Conservation (phyloP, 1,140 invertebrate genomes). For the Macrobrachium rosenbergii region DNA sequence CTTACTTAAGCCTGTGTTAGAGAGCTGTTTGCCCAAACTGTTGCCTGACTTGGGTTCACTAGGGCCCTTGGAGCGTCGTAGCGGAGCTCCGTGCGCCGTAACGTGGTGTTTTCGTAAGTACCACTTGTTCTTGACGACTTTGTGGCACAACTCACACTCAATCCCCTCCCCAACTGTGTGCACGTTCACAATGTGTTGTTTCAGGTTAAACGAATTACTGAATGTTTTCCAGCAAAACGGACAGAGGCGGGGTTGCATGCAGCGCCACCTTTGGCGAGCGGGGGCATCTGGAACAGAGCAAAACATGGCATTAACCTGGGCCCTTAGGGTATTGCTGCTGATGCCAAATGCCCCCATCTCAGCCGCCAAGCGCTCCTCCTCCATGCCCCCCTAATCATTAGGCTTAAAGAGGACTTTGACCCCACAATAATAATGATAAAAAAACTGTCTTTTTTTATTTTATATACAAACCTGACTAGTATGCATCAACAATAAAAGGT, state of each 20-base stretch:
- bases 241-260: slow-evolving; percentile 68
- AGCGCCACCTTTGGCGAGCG: slow-evolving; percentile 68
- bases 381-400: no score
- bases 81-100: slow-evolving; percentile 67
- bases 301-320: slow-evolving; percentile 65
- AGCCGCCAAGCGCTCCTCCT: slow-evolving; percentile 36
- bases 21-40: slow-evolving; percentile 38
- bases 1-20: slow-evolving; percentile 42
- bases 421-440: no score
- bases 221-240: slow-evolving; percentile 69
- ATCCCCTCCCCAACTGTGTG: slow-evolving; percentile 76
- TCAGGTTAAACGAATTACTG: slow-evolving; percentile 68
- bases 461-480: no score
- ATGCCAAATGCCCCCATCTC: slow-evolving; percentile 65
- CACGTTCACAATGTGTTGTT: slow-evolving; percentile 81
- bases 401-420: no score
- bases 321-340: slow-evolving; percentile 46
- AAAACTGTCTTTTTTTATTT: no score
- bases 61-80: slow-evolving; percentile 66
- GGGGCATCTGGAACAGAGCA: slow-evolving; percentile 65
- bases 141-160: slow-evolving; percentile 72
- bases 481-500: no score
- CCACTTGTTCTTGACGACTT: slow-evolving; percentile 69
- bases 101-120: slow-evolving; percentile 68
- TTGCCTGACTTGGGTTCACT: slow-evolving; percentile 51